phyloP scores from a whole-genome alignment of 1,140 invertebrate species.

The Popillia japonica region DNA sequence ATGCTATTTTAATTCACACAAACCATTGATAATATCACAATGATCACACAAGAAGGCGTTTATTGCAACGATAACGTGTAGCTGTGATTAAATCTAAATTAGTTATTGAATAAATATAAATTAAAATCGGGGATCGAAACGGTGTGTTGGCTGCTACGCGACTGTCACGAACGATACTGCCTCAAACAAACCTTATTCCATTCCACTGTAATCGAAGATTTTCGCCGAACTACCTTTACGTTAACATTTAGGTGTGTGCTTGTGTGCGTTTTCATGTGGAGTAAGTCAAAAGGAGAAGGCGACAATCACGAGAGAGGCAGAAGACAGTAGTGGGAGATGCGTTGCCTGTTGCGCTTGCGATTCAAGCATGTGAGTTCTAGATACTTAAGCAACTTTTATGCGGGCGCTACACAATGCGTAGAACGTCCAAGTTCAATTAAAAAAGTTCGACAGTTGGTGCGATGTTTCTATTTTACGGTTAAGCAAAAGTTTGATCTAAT shows the following conservation, averaged over 20 bases:
- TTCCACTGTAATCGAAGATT: neutral
- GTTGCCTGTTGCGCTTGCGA: constrained; percentile 7
- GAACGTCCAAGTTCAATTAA: too few species aligned
- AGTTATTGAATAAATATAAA: neutral
- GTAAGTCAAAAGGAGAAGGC: neutral
- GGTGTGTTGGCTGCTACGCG: neutral
- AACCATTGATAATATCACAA: too few species aligned
- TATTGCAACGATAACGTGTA: neutral
- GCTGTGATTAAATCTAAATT: neutral
- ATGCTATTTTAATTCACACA: neutral
- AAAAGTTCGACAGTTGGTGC: too few species aligned
- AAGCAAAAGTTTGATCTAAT: too few species aligned
- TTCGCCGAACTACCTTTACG: constrained; percentile 10
- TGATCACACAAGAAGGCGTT: neutral
- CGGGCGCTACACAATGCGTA: too few species aligned
- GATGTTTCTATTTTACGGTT: too few species aligned
- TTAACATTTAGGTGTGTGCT: neutral
- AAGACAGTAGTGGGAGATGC: neutral
- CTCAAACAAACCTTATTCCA: neutral
- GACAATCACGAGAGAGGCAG: neutral
- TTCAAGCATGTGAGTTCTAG: too few species aligned
- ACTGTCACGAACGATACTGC: constrained; percentile 18
- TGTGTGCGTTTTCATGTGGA: neutral
- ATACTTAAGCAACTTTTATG: too few species aligned
- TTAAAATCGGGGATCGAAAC: constrained; percentile 16